These are phyloP conservation scores for Drosophila incognita DNA, from an alignment of 2,888 invertebrate genomes.

Conservation along the genomic window DNA sequence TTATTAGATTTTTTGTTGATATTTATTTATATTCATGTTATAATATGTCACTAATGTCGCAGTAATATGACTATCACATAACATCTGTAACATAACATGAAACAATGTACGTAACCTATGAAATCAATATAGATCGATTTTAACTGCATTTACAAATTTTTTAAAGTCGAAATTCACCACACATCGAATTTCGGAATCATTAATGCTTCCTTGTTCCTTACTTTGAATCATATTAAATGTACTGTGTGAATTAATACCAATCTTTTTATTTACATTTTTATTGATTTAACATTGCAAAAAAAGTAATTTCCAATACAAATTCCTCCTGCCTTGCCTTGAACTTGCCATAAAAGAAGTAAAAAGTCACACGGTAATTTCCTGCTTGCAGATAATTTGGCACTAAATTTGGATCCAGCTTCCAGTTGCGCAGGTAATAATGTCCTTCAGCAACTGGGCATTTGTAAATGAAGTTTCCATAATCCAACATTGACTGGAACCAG, in stretches of 20 bases:
- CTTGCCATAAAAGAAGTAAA: slow-evolving; percentile 64
- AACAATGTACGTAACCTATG: too few species aligned
- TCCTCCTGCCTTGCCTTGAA: slow-evolving; percentile 55
- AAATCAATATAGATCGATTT: too few species aligned
- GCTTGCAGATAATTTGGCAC: slow-evolving; percentile 55
- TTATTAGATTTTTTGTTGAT: not conserved
- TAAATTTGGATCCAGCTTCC: slow-evolving; percentile 49
- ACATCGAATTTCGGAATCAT: too few species aligned
- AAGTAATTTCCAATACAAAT: slow-evolving; percentile 40
- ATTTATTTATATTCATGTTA: not conserved
- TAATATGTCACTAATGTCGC: not conserved
- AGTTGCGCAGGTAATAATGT: slow-evolving; percentile 55
- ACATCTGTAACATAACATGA: too few species aligned
- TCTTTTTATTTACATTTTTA: not conserved
- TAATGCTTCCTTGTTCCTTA: too few species aligned
- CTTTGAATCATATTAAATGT: not conserved
- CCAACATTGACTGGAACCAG: slow-evolving; percentile 63
- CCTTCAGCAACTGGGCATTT: slow-evolving; percentile 65
- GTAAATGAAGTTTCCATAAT: slow-evolving; percentile 66
- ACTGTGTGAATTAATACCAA: not conserved
- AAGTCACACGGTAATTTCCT: slow-evolving; percentile 56
- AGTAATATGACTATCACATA: too few species aligned
- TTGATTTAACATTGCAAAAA: slow-evolving; percentile 36
- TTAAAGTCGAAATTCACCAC: too few species aligned
- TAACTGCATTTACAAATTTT: too few species aligned